These are phyloP conservation scores for Synanthedon andrenaeformis DNA, from an alignment of 2,888 invertebrate genomes.

Conservation along the genomic window DNA sequence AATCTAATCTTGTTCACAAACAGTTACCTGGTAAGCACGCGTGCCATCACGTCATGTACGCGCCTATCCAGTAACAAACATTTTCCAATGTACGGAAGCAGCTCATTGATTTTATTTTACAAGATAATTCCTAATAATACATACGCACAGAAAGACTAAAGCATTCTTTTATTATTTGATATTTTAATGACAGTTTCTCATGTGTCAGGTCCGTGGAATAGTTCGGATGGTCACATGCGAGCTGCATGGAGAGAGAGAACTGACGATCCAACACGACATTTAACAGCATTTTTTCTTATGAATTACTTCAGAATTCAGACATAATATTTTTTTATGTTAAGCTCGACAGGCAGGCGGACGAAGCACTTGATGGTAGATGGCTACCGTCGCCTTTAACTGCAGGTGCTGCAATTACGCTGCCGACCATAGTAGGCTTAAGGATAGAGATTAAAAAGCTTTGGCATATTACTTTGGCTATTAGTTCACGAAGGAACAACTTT, in stretches of 20 bases:
- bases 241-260: constrained; percentile 37
- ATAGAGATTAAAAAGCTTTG: too few relatives aligned
- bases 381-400: too few relatives aligned
- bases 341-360: too few relatives aligned
- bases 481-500: too few relatives aligned
- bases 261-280: constrained; percentile 19
- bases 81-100: not conserved
- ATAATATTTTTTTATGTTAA: too few relatives aligned
- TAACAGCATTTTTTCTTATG: not conserved
- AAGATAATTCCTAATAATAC: not conserved
- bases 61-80: not conserved
- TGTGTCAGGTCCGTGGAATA: constrained; percentile 59
- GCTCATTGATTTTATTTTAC: not conserved
- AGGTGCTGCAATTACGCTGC: too few relatives aligned
- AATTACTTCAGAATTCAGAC: not conserved
- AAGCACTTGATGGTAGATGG: too few relatives aligned
- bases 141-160: constrained; percentile 15
- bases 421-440: too few relatives aligned
- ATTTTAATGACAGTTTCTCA: constrained; percentile 58
- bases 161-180: constrained; percentile 47
- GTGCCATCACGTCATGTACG: constrained; percentile 5
- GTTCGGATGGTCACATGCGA: constrained; percentile 60
- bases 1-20: constrained; percentile 35
- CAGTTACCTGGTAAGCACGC: constrained; percentile 29
- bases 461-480: too few relatives aligned